These are phyloP conservation scores for Leptinotarsa juncta DNA, from an alignment of 2,888 invertebrate genomes.

Conservation along the genomic window DNA sequence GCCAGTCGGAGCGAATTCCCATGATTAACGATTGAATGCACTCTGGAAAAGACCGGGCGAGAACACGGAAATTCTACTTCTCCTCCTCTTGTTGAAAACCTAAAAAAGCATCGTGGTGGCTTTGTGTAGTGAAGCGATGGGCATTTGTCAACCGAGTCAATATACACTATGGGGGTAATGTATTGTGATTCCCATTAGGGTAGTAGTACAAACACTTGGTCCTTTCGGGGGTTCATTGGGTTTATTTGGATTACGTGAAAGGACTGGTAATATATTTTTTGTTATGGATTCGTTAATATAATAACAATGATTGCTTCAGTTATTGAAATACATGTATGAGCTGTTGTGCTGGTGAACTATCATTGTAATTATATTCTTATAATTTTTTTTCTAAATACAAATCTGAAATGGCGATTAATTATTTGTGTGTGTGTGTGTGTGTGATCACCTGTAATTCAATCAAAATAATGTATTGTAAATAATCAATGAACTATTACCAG, in stretches of 20 bases:
- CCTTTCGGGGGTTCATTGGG: slow-evolving; percentile 43
- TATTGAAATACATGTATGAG: no score
- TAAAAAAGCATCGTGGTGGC: slow-evolving; percentile 59
- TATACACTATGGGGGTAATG: slow-evolving; percentile 61
- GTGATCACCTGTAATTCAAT: no score
- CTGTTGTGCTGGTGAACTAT: no score
- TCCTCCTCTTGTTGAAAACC: slow-evolving; percentile 40
- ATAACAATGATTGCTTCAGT: no score
- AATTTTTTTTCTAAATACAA: no score
- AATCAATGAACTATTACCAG: no score
- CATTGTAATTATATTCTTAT: no score
- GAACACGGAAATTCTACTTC: slow-evolving; percentile 30
- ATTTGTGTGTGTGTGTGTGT: no score
- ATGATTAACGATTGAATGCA: slow-evolving; percentile 67
- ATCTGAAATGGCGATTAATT: no score
- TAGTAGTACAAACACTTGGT: slow-evolving; percentile 48
- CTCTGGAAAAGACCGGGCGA: slow-evolving; percentile 61
- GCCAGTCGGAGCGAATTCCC: slow-evolving; percentile 60
- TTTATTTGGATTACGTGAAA: slow-evolving; percentile 29
- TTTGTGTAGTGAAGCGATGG: slow-evolving; percentile 61
- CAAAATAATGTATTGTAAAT: no score
- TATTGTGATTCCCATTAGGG: slow-evolving; percentile 65
- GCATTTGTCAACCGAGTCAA: slow-evolving; percentile 65
- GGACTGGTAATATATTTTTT: not conserved
- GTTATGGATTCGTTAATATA: not conserved